Percentiles rank a stretch among this genome's conserved stretches.
phyloP scores from a whole-genome alignment of 37 sponge, comb jelly and placozoan species.

The Geodia barretti region DNA sequence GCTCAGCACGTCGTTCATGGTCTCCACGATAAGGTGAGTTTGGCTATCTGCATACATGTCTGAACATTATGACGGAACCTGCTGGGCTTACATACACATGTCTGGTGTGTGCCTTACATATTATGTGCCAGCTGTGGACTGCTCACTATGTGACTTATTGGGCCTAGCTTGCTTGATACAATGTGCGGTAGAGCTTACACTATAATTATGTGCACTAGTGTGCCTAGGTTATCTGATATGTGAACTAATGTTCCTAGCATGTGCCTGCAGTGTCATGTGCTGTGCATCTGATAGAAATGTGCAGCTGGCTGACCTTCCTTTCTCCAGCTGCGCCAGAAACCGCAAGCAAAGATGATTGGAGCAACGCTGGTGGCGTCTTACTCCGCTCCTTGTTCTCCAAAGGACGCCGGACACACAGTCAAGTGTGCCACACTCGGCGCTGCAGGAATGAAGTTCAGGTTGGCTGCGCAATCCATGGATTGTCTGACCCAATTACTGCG shows the following conservation, averaged over 20 bases:
- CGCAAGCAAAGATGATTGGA: slow-evolving; percentile 33
- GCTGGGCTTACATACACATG: no score
- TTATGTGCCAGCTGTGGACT: not conserved
- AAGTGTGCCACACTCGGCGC: slow-evolving; percentile 4
- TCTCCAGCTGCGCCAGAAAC: slow-evolving; percentile 50
- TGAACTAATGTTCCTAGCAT: no score
- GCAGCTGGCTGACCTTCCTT: not conserved
- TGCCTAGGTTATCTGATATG: no score
- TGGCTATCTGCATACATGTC: no score
- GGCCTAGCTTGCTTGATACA: no score
- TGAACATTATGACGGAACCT: no score
- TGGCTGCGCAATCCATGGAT: not conserved
- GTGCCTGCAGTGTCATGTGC: no score
- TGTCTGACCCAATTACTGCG: not conserved
- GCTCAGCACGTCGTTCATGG: slow-evolving; percentile 49
- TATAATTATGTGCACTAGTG: no score
- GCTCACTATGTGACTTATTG: no score
- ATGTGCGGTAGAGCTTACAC: no score
- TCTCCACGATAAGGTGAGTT: slow-evolving; percentile 60
- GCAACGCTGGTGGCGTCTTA: slow-evolving; percentile 19
- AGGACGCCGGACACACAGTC: not conserved
- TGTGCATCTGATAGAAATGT: no score
- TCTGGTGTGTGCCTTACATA: not conserved
- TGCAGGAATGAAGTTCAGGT: not conserved
- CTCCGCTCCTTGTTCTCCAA: slow-evolving; percentile 6